Conservation (phyloP, 2,888 invertebrate genomes). For the Thelaira solivaga region DNA sequence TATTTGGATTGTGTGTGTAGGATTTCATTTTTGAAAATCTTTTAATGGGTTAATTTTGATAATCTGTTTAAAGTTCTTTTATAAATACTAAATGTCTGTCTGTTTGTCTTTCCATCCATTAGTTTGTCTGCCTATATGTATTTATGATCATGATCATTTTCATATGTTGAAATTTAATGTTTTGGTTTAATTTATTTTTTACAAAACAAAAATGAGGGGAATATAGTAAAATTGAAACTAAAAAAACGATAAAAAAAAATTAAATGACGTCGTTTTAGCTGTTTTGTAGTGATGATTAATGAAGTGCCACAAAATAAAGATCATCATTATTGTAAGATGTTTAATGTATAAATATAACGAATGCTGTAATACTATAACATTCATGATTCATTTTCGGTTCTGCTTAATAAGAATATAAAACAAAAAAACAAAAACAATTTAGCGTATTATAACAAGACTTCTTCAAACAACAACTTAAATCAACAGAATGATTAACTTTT, state of each 20-base stretch:
- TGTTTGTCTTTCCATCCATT: not conserved
- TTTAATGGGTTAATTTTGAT: slow-evolving; percentile 61
- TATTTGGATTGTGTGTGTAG: slow-evolving; percentile 9
- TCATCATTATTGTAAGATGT: slow-evolving; percentile 63
- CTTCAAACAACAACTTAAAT: not conserved
- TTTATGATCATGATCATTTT: slow-evolving; percentile 60
- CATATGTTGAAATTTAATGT: slow-evolving; percentile 61
- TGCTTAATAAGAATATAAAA: slow-evolving; percentile 33
- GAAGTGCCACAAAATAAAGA: slow-evolving; percentile 74
- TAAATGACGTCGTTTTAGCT: slow-evolving; percentile 63
- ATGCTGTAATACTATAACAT: slow-evolving; percentile 26
- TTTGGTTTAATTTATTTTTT: slow-evolving; percentile 35
- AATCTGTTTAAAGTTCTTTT: slow-evolving; percentile 41
- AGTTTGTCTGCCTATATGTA: slow-evolving; percentile 12
- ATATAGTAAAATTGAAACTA: slow-evolving; percentile 1
- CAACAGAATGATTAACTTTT: not conserved
- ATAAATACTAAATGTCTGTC: slow-evolving; percentile 32
- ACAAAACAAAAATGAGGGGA: slow-evolving; percentile 35
- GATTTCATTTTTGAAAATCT: slow-evolving; percentile 37
- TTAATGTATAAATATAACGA: slow-evolving; percentile 56
- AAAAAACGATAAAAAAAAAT: slow-evolving; percentile 39
- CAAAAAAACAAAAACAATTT: not conserved
- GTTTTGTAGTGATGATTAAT: slow-evolving; percentile 76
- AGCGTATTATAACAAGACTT: slow-evolving; percentile 5
- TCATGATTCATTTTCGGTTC: slow-evolving; percentile 53